Percentiles rank a stretch among this genome's conserved stretches.
Evolutionary conservation across 2,888 invertebrate species (phyloP).

Genomic region (Neoitamus cyanurus): DNA sequence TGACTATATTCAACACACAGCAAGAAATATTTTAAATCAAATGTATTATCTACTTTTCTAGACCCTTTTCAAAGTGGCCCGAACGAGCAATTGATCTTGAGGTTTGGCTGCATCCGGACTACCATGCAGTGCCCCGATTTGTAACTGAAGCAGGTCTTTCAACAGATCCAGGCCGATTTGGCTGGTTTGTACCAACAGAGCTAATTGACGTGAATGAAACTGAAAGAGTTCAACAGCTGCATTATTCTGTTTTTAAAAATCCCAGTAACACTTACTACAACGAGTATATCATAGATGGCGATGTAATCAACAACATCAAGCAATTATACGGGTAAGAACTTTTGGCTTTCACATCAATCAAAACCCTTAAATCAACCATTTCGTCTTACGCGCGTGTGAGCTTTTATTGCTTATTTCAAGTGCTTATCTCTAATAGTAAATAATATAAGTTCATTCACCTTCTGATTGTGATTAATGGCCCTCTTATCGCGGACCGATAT

Average conservation of each 20-base stretch:
- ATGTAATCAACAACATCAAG: conserved; percentile 51
- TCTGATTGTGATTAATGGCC: conserved; percentile 50
- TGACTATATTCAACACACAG: too few relatives aligned
- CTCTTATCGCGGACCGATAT: background rate
- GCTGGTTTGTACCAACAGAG: conserved; percentile 73
- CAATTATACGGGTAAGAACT: conserved; percentile 43
- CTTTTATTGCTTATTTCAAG: background rate
- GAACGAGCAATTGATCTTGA: conserved; percentile 75
- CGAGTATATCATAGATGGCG: conserved; percentile 57
- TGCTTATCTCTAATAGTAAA: background rate
- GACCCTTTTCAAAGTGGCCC: conserved; percentile 60
- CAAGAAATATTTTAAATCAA: background rate
- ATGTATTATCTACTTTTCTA: conserved; percentile 54
- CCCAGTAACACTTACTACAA: conserved; percentile 55
- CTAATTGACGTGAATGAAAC: conserved; percentile 57
- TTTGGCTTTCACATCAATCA: background rate
- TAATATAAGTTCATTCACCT: background rate
- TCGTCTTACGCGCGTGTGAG: background rate
- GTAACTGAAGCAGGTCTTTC: conserved; percentile 69
- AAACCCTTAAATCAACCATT: background rate
- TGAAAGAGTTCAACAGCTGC: conserved; percentile 47
- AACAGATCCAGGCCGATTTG: conserved; percentile 71
- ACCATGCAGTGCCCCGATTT: conserved; percentile 67
- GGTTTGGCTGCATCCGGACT: conserved; percentile 75
- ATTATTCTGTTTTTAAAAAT: conserved; percentile 58